Evolutionary conservation across 92 coral and sea anemone species (phyloP).

Genomic region (Palythoa grandis): DNA sequence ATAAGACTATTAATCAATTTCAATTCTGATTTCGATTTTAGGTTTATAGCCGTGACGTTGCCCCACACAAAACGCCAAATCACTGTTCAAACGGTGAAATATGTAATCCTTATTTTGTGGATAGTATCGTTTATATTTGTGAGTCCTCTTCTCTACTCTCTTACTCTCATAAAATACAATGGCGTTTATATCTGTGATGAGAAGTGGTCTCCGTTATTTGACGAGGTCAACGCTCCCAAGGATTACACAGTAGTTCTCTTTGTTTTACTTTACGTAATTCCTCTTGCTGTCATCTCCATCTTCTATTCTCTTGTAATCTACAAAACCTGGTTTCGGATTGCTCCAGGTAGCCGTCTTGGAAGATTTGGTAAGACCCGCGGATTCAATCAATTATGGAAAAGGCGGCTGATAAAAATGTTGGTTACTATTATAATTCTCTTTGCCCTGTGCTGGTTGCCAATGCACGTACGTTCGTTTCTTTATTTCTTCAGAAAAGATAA

Average conservation of each 20-base stretch:
- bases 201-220: constrained; percentile 36
- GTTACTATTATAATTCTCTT: constrained; percentile 19
- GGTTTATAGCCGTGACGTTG: constrained; percentile 28
- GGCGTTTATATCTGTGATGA: constrained; percentile 29
- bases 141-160: constrained; percentile 34
- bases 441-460: constrained; percentile 38
- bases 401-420: constrained; percentile 34
- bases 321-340: constrained; percentile 32
- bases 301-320: constrained; percentile 29
- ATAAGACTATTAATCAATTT: neutral
- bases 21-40: neutral
- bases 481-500: constrained; percentile 38
- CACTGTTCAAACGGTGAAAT: constrained; percentile 19
- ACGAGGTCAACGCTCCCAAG: constrained; percentile 24
- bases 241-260: constrained; percentile 34
- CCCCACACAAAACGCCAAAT: constrained; percentile 38
- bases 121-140: constrained; percentile 13
- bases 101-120: constrained; percentile 23
- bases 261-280: constrained; percentile 16
- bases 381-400: constrained; percentile 29
- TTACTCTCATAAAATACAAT: neutral
- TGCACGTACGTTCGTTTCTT: constrained; percentile 47
- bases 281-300: constrained; percentile 10
- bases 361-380: neutral
- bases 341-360: constrained; percentile 18